These are phyloP conservation scores for Diploptera punctata DNA, from an alignment of 2,888 invertebrate genomes.

Conservation along the genomic window DNA sequence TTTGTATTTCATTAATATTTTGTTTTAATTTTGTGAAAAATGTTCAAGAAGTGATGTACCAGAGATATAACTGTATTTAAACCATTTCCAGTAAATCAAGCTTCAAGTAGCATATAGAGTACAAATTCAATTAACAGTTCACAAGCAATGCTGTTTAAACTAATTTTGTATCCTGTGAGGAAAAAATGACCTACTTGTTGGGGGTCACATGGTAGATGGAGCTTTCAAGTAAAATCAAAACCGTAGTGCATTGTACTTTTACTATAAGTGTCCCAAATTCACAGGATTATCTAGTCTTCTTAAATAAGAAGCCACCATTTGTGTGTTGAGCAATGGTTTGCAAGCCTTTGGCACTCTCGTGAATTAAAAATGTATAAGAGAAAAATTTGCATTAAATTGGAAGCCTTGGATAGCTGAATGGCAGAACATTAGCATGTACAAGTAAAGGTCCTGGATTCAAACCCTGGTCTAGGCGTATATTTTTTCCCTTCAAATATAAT, in stretches of 20 bases:
- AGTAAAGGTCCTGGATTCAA: too few species aligned
- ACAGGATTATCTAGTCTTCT: too few species aligned
- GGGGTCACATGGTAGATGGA: slow-evolving; percentile 8
- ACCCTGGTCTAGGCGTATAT: too few species aligned
- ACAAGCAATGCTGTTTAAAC: too few species aligned
- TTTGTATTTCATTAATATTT: not conserved
- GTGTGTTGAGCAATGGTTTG: too few species aligned
- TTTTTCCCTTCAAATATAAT: too few species aligned
- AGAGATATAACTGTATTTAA: not conserved
- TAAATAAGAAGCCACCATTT: too few species aligned
- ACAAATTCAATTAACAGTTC: not conserved
- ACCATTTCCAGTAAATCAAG: not conserved
- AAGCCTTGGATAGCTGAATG: too few species aligned
- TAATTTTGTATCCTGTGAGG: slow-evolving; percentile 3
- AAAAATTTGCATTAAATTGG: too few species aligned
- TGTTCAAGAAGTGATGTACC: not conserved
- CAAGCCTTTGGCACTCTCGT: too few species aligned
- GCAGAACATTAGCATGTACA: too few species aligned
- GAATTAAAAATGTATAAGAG: too few species aligned
- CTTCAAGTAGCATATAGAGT: not conserved
- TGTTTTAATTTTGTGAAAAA: slow-evolving; percentile 3
- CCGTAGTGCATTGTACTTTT: slow-evolving; percentile 3
- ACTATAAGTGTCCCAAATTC: slow-evolving; percentile 1
- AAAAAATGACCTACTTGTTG: not conserved
- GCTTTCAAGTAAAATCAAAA: not conserved